Evolutionary conservation across 2,797 vertebrate genomes (phyloP).

Genomic region (Phataginus tricuspis): DNA sequence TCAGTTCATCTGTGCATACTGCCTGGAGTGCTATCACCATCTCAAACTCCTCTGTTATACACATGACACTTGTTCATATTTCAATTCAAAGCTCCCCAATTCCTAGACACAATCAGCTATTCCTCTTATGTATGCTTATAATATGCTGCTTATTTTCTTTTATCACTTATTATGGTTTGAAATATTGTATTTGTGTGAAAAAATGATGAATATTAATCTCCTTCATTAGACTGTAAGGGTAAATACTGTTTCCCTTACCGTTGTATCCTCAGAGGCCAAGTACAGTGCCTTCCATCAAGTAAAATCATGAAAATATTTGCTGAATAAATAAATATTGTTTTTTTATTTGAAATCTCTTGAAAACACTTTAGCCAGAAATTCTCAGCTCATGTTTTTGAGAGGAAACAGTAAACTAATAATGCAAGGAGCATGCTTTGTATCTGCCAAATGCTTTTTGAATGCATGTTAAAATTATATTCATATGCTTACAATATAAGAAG

Average conservation of each 20-base stretch:
- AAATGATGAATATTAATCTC: not conserved
- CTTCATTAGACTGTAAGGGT: not conserved
- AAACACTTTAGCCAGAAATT: not conserved
- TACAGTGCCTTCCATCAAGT: not conserved
- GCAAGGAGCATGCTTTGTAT: not conserved
- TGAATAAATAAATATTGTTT: not conserved
- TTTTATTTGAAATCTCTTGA: not conserved
- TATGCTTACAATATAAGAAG: not conserved
- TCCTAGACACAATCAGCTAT: not conserved
- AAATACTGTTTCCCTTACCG: not conserved
- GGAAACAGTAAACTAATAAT: not conserved
- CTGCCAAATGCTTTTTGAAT: not conserved
- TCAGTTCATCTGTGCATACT: not conserved
- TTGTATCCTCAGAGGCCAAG: not conserved
- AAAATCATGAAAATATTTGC: not conserved
- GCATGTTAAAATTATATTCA: not conserved
- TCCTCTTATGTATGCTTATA: not conserved
- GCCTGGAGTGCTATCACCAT: not conserved
- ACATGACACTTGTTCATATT: not conserved
- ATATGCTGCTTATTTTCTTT: not conserved
- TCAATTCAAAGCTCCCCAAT: not conserved
- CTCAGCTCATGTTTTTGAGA: not conserved
- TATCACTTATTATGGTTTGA: not conserved
- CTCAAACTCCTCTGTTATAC: not conserved
- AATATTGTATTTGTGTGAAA: not conserved